Evolutionary conservation across 2,113 vertebrate genomes (phyloP), one percentile per base, ranked within the genome.

Genomic region (Centropristis striata): DNA sequence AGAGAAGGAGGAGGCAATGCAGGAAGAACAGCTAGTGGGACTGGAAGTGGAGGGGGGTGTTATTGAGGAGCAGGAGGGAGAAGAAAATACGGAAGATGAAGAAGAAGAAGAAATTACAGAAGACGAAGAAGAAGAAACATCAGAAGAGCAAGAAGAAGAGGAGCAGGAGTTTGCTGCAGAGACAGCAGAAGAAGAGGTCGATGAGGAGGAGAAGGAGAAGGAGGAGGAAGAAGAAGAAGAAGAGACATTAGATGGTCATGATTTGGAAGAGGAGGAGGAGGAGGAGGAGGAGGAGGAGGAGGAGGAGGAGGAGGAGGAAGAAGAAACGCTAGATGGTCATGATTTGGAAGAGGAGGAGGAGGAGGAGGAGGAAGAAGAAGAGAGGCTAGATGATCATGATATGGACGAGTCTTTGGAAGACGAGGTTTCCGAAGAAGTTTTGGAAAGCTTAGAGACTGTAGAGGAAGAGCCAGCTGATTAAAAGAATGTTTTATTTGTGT

Each of bases 1-100:
- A 3, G 47, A 37, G 16, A 37, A 49, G 20, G 41, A 71, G 28
- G 58, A 42, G 12, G 47, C 41, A 12, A 27, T 27, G 57, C 11
- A 61, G 21, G 47, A 69, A n/a, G 27, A 80, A 16, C 27, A 68
- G 11, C n/a, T 36, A 25, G 12, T 21, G 21, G 47, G 61, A 42
- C 51, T 50, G 15, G 61, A 36, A 28, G 23, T 32, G 1, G 20
- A 20, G 1, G 23, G 4, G 1, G 32, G 20, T 1, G 0, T 32
- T 39, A 21, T 8, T 63, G 66, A 77, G 8, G 42, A 41, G 18
- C 6, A 59, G 21, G 55, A 69, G 2, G 36, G 61, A 20, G 41
- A 49, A 4, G n/a, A 37, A 9, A 46, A 16, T 14, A 28, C 37
- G 46, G 68, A 37, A 25, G 37, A 70, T n/a, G 64, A 54, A 7